Evolutionary conservation across 2,888 invertebrate genomes (phyloP), one percentile per base, ranked within the genome.

Genomic region (Hydraecia micacea): DNA sequence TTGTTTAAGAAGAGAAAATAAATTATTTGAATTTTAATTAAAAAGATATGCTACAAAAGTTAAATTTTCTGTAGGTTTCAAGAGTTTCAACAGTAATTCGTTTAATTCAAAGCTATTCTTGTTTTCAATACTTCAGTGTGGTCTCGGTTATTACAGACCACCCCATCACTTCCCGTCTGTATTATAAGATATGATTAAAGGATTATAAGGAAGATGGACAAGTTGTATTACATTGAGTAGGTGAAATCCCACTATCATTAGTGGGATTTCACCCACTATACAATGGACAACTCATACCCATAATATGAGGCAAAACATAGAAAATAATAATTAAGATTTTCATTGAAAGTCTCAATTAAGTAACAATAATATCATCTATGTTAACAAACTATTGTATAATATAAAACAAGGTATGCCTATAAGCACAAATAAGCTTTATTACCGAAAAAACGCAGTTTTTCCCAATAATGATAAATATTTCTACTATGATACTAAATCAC

Each of bases 161-260:
- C 32, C 49, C 63, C 32, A 25, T 39, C 8, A 69, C n/a, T 28
- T 49, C 52, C 42, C 9, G 9, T 36, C 58, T 39, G 73, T 65
- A n/a, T 73, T 32, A 25, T 58, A 39, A 39, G 13, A 46, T 13
- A 21, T 9, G 42, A 46, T 78, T 68, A 72, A 67, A 36, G 46
- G 79, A 69, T 79, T 80, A 32, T 28, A 42, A n/a, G 11, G 8
- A 42, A 65, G 39, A 79, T 8, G 25, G 28, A 3, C 42, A 58
- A n/a, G 79, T 8, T 2, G 28, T 62, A 63, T 60, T 39, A 67
- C 36, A 42, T 68, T 36, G 1, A n/a, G 15, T 39, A 25, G 28
- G 28, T 60, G 2, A 5, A 55, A 28, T 62, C 6, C 15, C 18
- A 62, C 55, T 8, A 28, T n/a, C n/a, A n/a, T n/a, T n/a, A n/a